These are phyloP conservation scores for Hydropsyche tenuis DNA, from an alignment of 1,140 invertebrate species.

Conservation along the genomic window DNA sequence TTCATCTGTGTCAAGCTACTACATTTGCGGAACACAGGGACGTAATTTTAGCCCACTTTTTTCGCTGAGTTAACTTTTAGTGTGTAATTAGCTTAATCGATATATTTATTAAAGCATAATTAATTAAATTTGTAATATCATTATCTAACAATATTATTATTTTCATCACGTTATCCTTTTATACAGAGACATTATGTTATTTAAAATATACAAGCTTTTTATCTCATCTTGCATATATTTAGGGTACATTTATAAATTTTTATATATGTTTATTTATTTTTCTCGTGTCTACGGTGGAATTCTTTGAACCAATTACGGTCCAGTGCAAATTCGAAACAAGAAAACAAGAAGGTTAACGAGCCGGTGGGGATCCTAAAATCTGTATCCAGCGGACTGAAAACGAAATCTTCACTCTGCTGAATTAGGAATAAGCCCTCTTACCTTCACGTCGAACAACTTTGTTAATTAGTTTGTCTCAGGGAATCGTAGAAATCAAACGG, in stretches of 20 bases:
- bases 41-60: no score
- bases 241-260: not conserved
- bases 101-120: no score
- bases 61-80: no score
- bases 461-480: slow-evolving; percentile 46
- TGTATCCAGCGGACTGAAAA: slow-evolving; percentile 43
- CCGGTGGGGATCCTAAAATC: slow-evolving; percentile 41
- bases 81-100: no score
- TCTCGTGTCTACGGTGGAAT: not conserved
- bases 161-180: no score
- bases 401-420: slow-evolving; percentile 44
- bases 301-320: slow-evolving; percentile 23
- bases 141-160: no score
- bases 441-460: slow-evolving; percentile 46
- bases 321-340: slow-evolving; percentile 36
- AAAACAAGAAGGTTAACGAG: slow-evolving; percentile 46
- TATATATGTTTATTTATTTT: not conserved
- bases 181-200: no score
- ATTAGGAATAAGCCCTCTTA: slow-evolving; percentile 47
- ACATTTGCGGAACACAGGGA: no score
- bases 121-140: no score
- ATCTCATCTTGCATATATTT: no score
- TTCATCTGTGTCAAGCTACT: not conserved
- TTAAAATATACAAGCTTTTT: no score
- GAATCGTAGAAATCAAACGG: slow-evolving; percentile 37